Conservation (phyloP, 1,140 invertebrate species). For the Lysiphlebus fabarum region DNA sequence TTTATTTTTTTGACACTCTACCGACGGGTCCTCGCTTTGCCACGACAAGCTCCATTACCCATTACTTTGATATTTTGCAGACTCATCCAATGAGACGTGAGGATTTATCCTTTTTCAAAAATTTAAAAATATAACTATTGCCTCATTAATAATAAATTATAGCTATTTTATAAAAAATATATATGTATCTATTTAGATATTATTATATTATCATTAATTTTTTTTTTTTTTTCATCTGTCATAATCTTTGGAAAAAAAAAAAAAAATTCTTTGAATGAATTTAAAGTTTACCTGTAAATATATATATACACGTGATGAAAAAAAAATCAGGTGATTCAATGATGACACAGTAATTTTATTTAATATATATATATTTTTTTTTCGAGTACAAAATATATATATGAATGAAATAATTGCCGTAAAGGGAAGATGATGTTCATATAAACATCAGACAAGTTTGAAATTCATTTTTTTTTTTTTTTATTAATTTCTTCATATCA, state of each 20-base stretch:
- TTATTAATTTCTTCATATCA: conserved; percentile 1
- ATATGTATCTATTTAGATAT: too few relatives aligned
- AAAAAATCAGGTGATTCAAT: conserved; percentile 25
- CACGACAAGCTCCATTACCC: conserved; percentile 8
- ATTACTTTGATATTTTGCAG: conserved; percentile 6
- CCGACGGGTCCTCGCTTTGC: not conserved
- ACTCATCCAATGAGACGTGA: conserved; percentile 7
- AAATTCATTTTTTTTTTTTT: conserved; percentile 14
- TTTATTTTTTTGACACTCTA: not conserved
- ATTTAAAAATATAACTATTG: not conserved
- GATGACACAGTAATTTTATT: conserved; percentile 13
- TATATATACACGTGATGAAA: not conserved
- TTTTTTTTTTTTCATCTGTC: too few relatives aligned
- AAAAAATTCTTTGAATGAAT: too few relatives aligned
- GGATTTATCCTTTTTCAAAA: not conserved
- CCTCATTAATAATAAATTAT: too few relatives aligned
- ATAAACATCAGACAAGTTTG: not conserved
- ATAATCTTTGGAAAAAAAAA: too few relatives aligned
- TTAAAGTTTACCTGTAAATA: not conserved
- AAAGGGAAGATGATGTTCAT: not conserved
- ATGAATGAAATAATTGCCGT: conserved; percentile 27
- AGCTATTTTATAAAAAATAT: too few relatives aligned
- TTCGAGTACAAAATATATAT: conserved; percentile 2
- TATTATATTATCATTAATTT: too few relatives aligned
- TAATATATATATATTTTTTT: conserved; percentile 13